Conservation (phyloP, 2,797 vertebrate species). For the Cirrhinus mrigala region DNA sequence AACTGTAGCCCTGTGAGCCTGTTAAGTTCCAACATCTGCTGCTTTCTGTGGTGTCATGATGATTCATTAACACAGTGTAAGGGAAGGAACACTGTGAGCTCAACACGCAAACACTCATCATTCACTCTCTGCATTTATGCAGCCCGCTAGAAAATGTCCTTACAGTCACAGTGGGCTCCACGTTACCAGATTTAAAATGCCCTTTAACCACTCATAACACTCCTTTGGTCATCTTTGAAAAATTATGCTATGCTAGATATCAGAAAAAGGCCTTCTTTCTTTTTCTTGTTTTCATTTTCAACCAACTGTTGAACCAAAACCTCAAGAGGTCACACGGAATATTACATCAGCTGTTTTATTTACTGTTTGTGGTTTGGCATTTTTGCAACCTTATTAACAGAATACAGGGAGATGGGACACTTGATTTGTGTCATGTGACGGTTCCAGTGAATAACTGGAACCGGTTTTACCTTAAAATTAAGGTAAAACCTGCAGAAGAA, state of each 20-base stretch:
- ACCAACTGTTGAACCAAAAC: background rate
- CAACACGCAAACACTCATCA: constrained; percentile 37
- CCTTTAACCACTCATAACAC: background rate
- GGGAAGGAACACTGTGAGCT: constrained; percentile 26
- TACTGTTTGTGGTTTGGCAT: background rate
- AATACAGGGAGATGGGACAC: background rate
- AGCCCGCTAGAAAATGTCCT: background rate
- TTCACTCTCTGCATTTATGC: constrained; percentile 28
- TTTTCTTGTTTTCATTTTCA: background rate
- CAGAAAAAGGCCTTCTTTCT: too few species aligned
- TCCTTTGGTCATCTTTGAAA: background rate
- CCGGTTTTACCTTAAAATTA: too few species aligned
- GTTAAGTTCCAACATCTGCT: constrained; percentile 47
- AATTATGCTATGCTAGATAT: background rate
- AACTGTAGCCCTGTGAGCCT: constrained; percentile 21
- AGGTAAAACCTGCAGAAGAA: background rate
- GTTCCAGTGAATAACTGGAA: too few species aligned
- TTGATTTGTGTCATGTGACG: background rate
- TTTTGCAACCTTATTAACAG: background rate
- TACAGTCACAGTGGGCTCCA: background rate
- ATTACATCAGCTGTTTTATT: background rate
- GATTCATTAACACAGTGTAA: constrained; percentile 45
- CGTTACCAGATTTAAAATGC: background rate
- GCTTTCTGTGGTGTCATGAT: constrained; percentile 38
- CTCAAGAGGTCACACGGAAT: background rate